Percentiles rank a stretch among this genome's conserved stretches.
phyloP scores from a whole-genome alignment of 2,797 vertebrate genomes.

The Lacerta agilis region DNA sequence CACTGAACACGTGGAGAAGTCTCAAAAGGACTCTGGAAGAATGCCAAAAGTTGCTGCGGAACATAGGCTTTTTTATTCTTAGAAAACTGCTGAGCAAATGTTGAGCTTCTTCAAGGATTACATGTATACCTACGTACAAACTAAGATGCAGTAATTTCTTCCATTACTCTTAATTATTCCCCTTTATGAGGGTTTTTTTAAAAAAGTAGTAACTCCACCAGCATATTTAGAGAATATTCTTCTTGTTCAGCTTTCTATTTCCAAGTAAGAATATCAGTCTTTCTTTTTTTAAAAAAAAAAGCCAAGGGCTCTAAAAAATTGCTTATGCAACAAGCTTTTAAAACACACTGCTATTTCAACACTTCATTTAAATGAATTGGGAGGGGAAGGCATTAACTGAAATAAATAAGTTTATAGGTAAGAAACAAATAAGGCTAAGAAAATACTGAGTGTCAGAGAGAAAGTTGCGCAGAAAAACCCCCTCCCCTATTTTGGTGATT shows the following conservation, averaged over 20 bases:
- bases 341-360: conserved; percentile 30
- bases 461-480: not conserved
- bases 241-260: not conserved
- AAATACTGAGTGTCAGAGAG: not conserved
- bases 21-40: not conserved
- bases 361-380: conserved; percentile 44
- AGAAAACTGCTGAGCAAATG: not conserved
- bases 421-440: not conserved
- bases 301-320: conserved; percentile 52
- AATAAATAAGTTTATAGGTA: not conserved
- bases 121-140: not conserved
- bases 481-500: not conserved
- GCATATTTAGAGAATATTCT: not conserved
- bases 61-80: conserved; percentile 2
- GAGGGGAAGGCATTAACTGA: conserved; percentile 47
- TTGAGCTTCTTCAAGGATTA: not conserved
- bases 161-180: not conserved
- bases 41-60: not conserved
- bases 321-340: conserved; percentile 33
- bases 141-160: not conserved
- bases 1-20: not conserved
- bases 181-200: not conserved
- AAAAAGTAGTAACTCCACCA: not conserved
- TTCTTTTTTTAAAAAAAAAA: conserved; percentile 48
- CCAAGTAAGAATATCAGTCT: not conserved